Conservation (phyloP, 2,797 vertebrate genomes). For the Tapirus indicus region DNA sequence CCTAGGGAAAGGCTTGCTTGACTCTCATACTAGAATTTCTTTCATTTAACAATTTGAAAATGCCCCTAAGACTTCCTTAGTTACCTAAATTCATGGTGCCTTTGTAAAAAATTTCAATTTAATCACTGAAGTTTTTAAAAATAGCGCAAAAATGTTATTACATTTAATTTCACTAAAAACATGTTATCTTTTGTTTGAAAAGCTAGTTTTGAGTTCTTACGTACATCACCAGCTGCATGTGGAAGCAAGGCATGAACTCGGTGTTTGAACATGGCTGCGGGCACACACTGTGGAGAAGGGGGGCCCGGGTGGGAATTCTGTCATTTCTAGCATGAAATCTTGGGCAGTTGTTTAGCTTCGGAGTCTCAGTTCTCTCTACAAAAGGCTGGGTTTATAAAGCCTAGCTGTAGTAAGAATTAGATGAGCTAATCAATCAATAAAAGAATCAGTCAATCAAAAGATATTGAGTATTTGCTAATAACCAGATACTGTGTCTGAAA, state of each 20-base stretch:
- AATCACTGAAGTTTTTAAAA: background rate
- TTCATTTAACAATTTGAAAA: constrained; percentile 21
- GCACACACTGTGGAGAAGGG: background rate
- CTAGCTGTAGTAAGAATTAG: background rate
- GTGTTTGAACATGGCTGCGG: fast-evolving
- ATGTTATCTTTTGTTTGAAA: background rate
- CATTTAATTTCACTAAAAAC: background rate
- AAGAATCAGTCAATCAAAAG: background rate
- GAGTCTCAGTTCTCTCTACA: background rate
- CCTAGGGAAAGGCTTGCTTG: background rate
- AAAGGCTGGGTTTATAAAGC: background rate
- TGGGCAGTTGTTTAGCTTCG: background rate
- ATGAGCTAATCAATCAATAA: background rate
- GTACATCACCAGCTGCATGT: fast-evolving
- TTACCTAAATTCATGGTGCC: background rate
- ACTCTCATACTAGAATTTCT: background rate
- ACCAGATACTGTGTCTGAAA: background rate
- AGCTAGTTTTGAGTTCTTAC: background rate
- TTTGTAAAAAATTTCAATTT: background rate
- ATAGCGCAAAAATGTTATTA: background rate
- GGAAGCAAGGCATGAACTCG: background rate
- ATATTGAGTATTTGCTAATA: background rate
- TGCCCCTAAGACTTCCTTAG: background rate
- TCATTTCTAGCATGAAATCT: background rate
- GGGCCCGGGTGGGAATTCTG: fast-evolving